Conservation (phyloP, 2,888 invertebrate genomes). For the Epinotia brunnichana region DNA sequence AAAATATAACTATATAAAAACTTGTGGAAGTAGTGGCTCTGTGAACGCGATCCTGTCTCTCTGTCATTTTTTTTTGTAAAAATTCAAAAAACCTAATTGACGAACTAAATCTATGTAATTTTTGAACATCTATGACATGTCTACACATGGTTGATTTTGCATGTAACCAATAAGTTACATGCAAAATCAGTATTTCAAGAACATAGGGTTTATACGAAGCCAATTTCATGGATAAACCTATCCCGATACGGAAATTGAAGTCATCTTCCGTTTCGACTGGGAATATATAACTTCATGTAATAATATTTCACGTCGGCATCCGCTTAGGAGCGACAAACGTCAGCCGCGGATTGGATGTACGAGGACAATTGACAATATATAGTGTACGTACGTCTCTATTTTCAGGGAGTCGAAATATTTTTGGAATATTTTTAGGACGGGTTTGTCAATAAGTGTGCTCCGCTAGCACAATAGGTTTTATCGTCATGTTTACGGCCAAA, state of each 20-base stretch:
- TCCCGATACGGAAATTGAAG: conserved; percentile 35
- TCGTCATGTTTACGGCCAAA: too few relatives aligned
- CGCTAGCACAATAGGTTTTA: too few relatives aligned
- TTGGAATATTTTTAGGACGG: not conserved
- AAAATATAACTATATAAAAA: too few relatives aligned
- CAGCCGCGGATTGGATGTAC: conserved; percentile 6
- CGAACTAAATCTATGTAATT: too few relatives aligned
- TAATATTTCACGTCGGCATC: conserved; percentile 27
- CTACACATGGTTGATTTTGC: too few relatives aligned
- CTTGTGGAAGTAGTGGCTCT: too few relatives aligned
- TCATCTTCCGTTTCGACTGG: conserved; percentile 27
- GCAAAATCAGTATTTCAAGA: conserved; percentile 13
- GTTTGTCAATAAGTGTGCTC: not conserved
- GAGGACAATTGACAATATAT: conserved; percentile 20
- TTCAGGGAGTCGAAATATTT: not conserved
- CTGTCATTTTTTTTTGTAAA: too few relatives aligned
- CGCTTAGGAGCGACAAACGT: conserved; percentile 8
- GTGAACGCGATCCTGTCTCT: too few relatives aligned
- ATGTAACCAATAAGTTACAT: not conserved
- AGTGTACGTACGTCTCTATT: not conserved
- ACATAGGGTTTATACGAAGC: conserved; percentile 26
- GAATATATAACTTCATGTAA: conserved; percentile 28
- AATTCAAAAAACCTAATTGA: too few relatives aligned
- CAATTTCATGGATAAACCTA: conserved; percentile 33
- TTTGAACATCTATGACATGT: too few relatives aligned